Conservation (phyloP, 2,113 vertebrate genomes). For the Hippolais icterina region DNA sequence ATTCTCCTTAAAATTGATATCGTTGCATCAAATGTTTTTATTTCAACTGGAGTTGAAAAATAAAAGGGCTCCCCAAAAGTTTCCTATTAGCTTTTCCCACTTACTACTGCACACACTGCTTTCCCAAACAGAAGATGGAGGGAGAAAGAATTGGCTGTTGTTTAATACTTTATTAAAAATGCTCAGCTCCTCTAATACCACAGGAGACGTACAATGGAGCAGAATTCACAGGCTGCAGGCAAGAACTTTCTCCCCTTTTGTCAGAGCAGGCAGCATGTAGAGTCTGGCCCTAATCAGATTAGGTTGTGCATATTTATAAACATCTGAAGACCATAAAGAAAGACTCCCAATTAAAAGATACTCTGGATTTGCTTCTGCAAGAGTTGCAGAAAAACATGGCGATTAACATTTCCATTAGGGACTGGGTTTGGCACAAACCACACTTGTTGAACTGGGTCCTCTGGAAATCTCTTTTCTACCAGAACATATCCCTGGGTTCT, state of each 20-base stretch:
- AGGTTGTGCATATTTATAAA: conserved; percentile 56
- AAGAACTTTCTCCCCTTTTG: conserved; percentile 31
- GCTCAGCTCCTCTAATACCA: not conserved
- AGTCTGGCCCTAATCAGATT: conserved; percentile 57
- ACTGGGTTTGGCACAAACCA: not conserved
- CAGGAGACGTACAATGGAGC: not conserved
- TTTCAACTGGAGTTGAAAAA: not conserved
- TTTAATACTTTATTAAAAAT: not conserved
- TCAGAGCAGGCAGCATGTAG: conserved; percentile 42
- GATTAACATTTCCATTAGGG: conserved; percentile 43
- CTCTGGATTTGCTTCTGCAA: conserved; percentile 58
- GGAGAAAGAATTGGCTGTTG: not conserved
- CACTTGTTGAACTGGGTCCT: not conserved
- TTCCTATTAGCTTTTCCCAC: not conserved
- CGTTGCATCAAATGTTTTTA: not conserved
- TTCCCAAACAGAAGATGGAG: not conserved
- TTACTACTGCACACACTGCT: not conserved
- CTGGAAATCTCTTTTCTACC: not conserved
- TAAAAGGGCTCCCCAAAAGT: not conserved
- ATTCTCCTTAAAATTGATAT: conserved; percentile 8
- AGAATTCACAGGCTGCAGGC: conserved; percentile 27
- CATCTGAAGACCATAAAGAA: conserved; percentile 62
- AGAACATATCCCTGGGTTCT: not conserved
- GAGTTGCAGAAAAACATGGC: not conserved
- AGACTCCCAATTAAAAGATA: conserved; percentile 54